Evolutionary conservation across 1,140 invertebrate genomes (phyloP), one percentile per base, ranked within the genome.

Genomic region (Amyelois transitella): DNA sequence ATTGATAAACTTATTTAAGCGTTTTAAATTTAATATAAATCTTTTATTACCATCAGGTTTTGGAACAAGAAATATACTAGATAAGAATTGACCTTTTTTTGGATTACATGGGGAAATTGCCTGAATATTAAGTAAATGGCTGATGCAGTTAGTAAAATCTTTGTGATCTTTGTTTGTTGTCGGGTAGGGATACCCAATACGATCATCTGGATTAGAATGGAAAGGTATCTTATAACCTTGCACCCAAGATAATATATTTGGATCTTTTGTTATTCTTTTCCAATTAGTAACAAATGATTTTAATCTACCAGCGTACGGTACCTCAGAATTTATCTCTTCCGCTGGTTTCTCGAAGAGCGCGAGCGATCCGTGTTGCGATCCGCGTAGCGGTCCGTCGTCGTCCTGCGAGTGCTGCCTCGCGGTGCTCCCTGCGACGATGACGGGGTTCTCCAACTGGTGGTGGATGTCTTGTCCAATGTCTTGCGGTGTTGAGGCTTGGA

Each of bases 51-150:
- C n/a, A n/a, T n/a, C n/a, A n/a, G n/a, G n/a, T n/a, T n/a, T n/a
- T n/a, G n/a, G 65, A 5, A 57, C 18, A 12, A 72, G 24, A 54
- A 77, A 77, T 53, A 62, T 57, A 48, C 45, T 48, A 18, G 74
- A 77, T 7, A 72, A 19, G 64, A 75, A 77, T 58, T 72, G 59
- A 0, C 57, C 44, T 28, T 32, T 19, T 18, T 45, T 24, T 51
- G 28, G 32, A 54, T 21, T 38, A 22, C 58, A 60, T 28, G 10
- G 3, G 18, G 38, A 43, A 17, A 43, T 43, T n/a, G 38, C 38
- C 3, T 17, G 2, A 43, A 43, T 43, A 12, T 43, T 43, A 6
- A n/a, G 12, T 43, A 43, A 17, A n/a, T 43, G 2, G n/a, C n/a
- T n/a, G n/a, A 43, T 43, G 14, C 38, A 43, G 4, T n/a, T 43